Evolutionary conservation across 2,113 vertebrate species (phyloP).

Genomic region (Syrrhaptes paradoxus): DNA sequence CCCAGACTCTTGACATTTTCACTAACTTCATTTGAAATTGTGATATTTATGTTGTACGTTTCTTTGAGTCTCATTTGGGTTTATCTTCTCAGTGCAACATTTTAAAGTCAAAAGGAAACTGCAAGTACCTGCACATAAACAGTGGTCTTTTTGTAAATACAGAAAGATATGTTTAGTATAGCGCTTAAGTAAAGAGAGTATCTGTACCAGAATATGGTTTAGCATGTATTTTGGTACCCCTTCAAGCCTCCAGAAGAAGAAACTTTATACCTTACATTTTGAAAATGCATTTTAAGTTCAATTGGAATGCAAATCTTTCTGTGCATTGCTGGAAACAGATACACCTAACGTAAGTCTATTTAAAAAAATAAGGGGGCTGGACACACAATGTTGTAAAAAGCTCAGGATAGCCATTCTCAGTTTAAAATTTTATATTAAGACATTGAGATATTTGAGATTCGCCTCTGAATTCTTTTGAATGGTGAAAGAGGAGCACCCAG

Average conservation of each 20-base stretch:
- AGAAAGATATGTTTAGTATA: neutral
- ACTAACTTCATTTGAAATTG: neutral
- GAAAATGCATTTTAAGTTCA: neutral
- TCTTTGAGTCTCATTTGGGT: neutral
- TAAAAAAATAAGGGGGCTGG: neutral
- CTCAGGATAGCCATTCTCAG: neutral
- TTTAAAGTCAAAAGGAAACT: neutral
- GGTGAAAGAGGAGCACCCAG: neutral
- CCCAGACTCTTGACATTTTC: conserved; percentile 14
- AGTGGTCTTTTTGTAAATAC: neutral
- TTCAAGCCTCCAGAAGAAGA: neutral
- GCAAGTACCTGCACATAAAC: neutral
- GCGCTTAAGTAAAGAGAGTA: neutral
- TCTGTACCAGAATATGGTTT: neutral
- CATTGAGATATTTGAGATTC: neutral
- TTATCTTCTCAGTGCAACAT: neutral
- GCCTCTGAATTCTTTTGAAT: neutral
- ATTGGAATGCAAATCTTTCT: neutral
- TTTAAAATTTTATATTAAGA: neutral
- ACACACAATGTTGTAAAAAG: neutral
- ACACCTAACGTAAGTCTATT: neutral
- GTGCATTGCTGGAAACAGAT: neutral
- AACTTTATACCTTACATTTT: neutral
- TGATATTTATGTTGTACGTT: neutral
- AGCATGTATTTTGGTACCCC: neutral